Percentiles rank a stretch among this genome's conserved stretches.
phyloP scores from a whole-genome alignment of 2,797 vertebrate genomes.

The Dallia pectoralis region DNA sequence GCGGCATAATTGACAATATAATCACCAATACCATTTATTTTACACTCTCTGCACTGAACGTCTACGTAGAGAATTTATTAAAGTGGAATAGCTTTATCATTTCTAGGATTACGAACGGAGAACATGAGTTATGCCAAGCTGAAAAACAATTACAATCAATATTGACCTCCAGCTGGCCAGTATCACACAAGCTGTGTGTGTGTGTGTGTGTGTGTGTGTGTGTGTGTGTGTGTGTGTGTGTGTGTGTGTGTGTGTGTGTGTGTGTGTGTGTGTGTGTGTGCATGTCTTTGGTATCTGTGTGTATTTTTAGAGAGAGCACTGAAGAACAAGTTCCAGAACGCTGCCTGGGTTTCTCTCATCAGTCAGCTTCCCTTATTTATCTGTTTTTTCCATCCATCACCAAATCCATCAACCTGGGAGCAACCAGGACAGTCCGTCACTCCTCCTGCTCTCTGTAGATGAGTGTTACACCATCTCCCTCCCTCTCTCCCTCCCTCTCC shows the following conservation, averaged over 20 bases:
- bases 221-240: conserved; percentile 10
- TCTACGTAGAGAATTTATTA: conserved; percentile 66
- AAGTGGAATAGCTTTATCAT: conserved; percentile 34
- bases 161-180: conserved; percentile 57
- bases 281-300: conserved; percentile 10
- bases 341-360: conserved; percentile 5
- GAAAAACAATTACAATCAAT: conserved; percentile 70
- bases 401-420: conserved; percentile 7
- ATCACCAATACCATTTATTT: conserved; percentile 66
- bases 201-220: conserved; percentile 18
- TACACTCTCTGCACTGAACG: conserved; percentile 66
- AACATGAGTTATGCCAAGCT: conserved; percentile 54
- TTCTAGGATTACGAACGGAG: conserved; percentile 42
- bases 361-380: neutral
- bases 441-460: conserved; percentile 6
- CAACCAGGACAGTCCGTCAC: neutral
- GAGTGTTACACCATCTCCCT: neutral
- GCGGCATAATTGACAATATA: conserved; percentile 17
- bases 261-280: conserved; percentile 14
- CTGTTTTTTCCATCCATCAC: conserved; percentile 34
- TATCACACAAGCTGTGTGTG: neutral
- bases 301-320: conserved; percentile 3
- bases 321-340: conserved; percentile 32
- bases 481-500: neutral
- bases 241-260: conserved; percentile 12